Conservation (phyloP, 2,113 vertebrate genomes). For the Chrysochloris asiatica region DNA sequence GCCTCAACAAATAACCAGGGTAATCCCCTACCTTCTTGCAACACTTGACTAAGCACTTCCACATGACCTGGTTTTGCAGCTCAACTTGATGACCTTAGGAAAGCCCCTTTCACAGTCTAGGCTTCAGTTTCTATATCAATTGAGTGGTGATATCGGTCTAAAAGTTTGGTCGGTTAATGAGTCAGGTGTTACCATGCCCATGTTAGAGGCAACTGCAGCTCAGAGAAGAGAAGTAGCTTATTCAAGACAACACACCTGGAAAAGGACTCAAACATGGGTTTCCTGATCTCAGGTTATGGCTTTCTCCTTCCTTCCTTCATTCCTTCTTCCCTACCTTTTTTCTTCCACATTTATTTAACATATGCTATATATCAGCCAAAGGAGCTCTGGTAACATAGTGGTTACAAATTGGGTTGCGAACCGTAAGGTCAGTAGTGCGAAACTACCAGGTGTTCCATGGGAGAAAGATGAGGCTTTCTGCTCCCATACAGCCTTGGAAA, state of each 20-base stretch:
- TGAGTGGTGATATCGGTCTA: not conserved
- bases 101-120: not conserved
- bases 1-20: not conserved
- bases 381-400: too few relatives aligned
- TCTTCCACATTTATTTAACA: not conserved
- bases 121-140: not conserved
- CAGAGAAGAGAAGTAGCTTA: not conserved
- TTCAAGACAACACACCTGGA: not conserved
- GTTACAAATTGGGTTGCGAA: too few relatives aligned
- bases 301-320: not conserved
- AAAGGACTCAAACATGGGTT: not conserved
- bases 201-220: not conserved
- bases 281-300: not conserved
- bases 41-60: slow-evolving; percentile 3
- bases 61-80: not conserved
- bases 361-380: not conserved
- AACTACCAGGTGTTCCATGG: too few relatives aligned
- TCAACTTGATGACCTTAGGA: not conserved
- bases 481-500: too few relatives aligned
- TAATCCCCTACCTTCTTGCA: not conserved
- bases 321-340: not conserved
- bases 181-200: not conserved
- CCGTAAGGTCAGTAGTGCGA: too few relatives aligned
- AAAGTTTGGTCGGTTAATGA: not conserved
- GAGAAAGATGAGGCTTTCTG: too few relatives aligned